Evolutionary conservation across 2,888 invertebrate species (phyloP), one percentile per base, ranked within the genome.

Genomic region (Drosophila rellima): DNA sequence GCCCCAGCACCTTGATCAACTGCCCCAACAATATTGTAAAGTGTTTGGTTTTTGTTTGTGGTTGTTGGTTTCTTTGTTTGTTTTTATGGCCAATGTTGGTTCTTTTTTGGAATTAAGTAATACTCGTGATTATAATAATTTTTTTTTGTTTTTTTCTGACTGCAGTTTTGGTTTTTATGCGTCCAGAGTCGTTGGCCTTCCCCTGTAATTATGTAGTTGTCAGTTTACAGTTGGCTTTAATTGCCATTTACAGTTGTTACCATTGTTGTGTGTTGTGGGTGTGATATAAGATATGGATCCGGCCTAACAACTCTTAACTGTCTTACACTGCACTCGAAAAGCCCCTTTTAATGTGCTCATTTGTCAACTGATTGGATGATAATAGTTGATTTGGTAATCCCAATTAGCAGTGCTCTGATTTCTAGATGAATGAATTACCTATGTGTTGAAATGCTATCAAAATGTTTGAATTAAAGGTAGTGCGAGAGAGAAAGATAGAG

Each of bases 101-200:
- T 65, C 56, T 62, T 39, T 59, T 64, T n/a, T 18, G 54, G 51
- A 60, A 76, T 77, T 62, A 77, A 80, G 80, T 80, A 80, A 78
- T 77, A 77, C 57, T 76, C 76, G 64, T 61, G 76, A 78, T 72
- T 71, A 60, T 78, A 50, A 68, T 75, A 50, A 23, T 59, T 57
- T 42, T 59, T 51, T 23, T 37, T 52, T 10, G 8, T 35, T 57
- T 33, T 20, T 29, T 17, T 20, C 29, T 52, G 13, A 29, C 45
- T 47, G 17, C 13, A 33, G 39, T 67, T 17, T 60, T 44, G 40
- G 55, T 23, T 50, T 62, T 23, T 61, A 39, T 33, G 64, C 60
- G 35, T 40, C 50, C 47, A 42, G 40, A 62, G 70, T 77, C 62
- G 64, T 57, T 72, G 76, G 71, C 74, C 75, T 78, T 74, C 74